Base-by-base conservation (phyloP, 2,113 vertebrate genomes). In the Centropristis striata region DNA sequence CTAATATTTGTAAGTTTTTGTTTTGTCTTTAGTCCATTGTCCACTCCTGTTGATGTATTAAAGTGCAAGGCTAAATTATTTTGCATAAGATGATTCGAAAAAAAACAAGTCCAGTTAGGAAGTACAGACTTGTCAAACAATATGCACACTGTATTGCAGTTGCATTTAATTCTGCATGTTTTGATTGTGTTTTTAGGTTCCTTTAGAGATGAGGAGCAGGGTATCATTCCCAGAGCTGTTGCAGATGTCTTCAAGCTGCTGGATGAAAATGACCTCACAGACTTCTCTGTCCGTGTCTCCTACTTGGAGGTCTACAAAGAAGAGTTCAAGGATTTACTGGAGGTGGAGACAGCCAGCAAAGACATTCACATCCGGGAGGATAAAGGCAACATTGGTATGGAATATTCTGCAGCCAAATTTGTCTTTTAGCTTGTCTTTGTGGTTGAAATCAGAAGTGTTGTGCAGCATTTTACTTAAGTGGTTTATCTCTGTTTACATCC, bases 281-380 rank as follows among this genome's bases (percentile, higher is more conserved):
- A 99, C 91, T 99, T 97, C 69, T 96, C 96, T 0, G 95, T 99
- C 60, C 94, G 96, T 5, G 96, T 99, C 46, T 99, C 98, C 64
- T 99, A 99, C 92, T 90, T 99, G 88, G 98, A 99, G 75, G 97
- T 99, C 74, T 99, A 99, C 90, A 99, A 97, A 90, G 98, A 99
- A 88, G 98, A 99, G 74, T 97, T 99, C 80, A 95, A 96, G 58
- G 98, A 99, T 90, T 91, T 99, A 85, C 92, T 99, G 71, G 97
- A 98, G 83, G 96, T 97, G 87, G 97, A 98, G 89, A 99, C 97
- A 0, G 95, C 97, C 71, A 98, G 97, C 92, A 98, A 97, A 49
- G 97, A 98, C 93, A 99, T 99, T 83, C 95, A 97, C 91, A 98
- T 99, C 55, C 93, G 98, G 11, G 98, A 99, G 84, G 98, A 99